These are phyloP conservation scores for Zaprionus kolodkinae DNA, from an alignment of 1,140 invertebrate species.

Conservation along the genomic window DNA sequence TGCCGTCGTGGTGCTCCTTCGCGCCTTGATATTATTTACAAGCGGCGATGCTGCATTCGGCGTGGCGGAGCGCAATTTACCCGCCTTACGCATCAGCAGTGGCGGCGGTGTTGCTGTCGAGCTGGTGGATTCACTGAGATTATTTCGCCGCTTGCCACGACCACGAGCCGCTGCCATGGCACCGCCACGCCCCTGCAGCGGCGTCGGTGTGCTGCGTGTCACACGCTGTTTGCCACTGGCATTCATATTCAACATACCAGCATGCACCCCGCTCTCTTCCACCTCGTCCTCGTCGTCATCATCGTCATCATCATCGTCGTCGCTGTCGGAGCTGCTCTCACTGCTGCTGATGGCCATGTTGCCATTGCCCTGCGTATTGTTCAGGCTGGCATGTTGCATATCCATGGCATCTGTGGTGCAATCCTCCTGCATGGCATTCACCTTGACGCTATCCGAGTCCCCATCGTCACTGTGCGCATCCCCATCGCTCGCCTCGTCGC, in stretches of 20 bases:
- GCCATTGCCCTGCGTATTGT: conserved; percentile 60
- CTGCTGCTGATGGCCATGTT: conserved; percentile 69
- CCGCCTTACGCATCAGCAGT: conserved; percentile 42
- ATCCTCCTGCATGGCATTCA: conserved; percentile 51
- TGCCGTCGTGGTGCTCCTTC: conserved; percentile 58
- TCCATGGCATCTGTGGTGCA: conserved; percentile 72
- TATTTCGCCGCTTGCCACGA: conserved; percentile 68
- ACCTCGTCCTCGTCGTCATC: conserved; percentile 54
- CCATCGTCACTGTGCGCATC: conserved; percentile 69
- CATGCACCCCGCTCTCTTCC: conserved; percentile 12
- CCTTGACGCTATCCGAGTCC: conserved; percentile 56
- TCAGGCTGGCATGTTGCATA: conserved; percentile 56
- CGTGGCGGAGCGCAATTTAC: conserved; percentile 64
- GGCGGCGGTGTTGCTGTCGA: conserved; percentile 70
- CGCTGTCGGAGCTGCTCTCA: conserved; percentile 59
- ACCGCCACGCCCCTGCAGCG: conserved; percentile 39
- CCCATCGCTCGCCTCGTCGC: conserved; percentile 76
- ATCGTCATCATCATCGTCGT: conserved; percentile 37
- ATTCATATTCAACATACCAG: conserved; percentile 5
- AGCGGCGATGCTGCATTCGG: conserved; percentile 65
- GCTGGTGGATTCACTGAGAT: conserved; percentile 67
- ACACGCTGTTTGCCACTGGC: conserved; percentile 40
- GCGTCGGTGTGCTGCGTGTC: conserved; percentile 70
- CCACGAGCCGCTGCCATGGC: conserved; percentile 45
- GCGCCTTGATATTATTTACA: conserved; percentile 66